Base-by-base conservation (phyloP, 2,888 invertebrate species). In the Harmothoe impar region DNA sequence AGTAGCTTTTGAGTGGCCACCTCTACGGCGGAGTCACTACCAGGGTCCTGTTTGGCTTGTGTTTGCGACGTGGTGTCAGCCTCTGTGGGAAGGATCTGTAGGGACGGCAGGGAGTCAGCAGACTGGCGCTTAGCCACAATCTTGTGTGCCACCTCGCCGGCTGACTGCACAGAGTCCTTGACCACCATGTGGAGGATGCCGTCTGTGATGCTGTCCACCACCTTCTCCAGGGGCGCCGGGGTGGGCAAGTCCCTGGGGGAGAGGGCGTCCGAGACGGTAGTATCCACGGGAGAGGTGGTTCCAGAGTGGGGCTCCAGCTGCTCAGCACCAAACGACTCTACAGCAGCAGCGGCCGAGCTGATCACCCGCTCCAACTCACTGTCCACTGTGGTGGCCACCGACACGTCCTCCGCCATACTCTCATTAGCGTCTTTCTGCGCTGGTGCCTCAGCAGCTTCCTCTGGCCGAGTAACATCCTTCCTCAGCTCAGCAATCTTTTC, bases 131-230 rank as follows among this genome's bases (percentile, higher is more conserved):
- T 88, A 88, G 62, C 31, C 17, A 31, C 35, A 31, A 56, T 23
- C 33, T 86, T 52, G 10, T 86, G 86, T n/a, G 86, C 31, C 0
- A 56, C 54, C 29, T 86, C 54, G 1, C 54, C 56, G 29, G 29
- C 54, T n/a, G 86, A 25, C 25, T 68, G 84, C 17, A 68, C 52
- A 10, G 85, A 85, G 62, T 94, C 94, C 43, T 92, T 92, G 54
- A 95, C 90, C 84, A 95, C 91, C 25, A 92, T 91, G 25, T 92
- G 91, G 29, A 94, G 92, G 35, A 95, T 91, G 56, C 94, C 92
- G 89, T 94, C 93, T 7, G 94, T 94, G 86, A 95, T 94, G 72
- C 90, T 90, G 85, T 95, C 94, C 12, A 94, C 94, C 77, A 94
- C 72, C 35, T 84, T 43, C 62, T 90, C 90, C n/a, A 89, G 33